Conservation (phyloP, 2,888 invertebrate genomes). For the Macaria notata region DNA sequence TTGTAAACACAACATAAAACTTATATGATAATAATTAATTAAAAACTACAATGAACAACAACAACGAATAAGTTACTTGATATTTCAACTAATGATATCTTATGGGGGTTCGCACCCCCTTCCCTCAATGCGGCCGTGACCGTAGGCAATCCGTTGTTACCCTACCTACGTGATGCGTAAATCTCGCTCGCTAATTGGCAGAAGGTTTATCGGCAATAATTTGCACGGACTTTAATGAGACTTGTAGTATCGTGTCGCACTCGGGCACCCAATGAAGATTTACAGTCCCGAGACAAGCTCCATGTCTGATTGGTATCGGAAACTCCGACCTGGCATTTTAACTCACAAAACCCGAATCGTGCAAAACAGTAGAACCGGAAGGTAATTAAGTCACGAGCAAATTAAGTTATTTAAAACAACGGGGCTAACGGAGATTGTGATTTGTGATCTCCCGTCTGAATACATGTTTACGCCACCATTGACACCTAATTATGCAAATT, state of each 20-base stretch:
- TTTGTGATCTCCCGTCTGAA: no score
- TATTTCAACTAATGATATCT: no score
- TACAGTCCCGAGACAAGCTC: constrained; percentile 2
- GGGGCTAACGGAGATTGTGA: neutral
- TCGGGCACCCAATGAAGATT: constrained; percentile 20
- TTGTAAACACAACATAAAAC: no score
- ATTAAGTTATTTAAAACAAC: neutral
- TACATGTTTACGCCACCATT: no score
- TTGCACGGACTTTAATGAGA: constrained; percentile 27
- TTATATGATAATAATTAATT: no score
- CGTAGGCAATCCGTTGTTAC: constrained; percentile 9
- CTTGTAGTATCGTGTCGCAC: constrained; percentile 22
- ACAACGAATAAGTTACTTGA: no score
- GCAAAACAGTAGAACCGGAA: neutral
- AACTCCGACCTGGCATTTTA: neutral
- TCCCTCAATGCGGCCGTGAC: constrained; percentile 9
- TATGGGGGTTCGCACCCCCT: neutral
- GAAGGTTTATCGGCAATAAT: constrained; percentile 22
- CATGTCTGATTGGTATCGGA: constrained; percentile 4
- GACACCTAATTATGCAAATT: no score
- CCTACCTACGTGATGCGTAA: constrained; percentile 12
- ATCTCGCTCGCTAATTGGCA: constrained; percentile 15
- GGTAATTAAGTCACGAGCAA: neutral
- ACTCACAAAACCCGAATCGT: neutral
- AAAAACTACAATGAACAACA: no score